Percentiles rank a stretch among this genome's conserved stretches.
phyloP scores from a whole-genome alignment of 2,113 vertebrate genomes.

The Theristicus caerulescens region DNA sequence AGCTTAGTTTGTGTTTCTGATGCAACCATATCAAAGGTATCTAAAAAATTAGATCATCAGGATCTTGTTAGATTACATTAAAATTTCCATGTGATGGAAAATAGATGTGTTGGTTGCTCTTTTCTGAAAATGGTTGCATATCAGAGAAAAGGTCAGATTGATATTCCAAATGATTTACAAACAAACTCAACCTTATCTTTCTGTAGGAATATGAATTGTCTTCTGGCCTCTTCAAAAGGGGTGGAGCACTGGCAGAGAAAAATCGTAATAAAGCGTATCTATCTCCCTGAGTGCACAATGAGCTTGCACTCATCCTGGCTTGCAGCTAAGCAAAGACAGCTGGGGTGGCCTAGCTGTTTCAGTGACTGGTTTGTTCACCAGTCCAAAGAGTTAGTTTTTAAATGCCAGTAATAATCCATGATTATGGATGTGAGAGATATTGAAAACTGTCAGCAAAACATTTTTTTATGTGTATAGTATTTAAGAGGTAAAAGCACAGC shows the following conservation, averaged over 20 bases:
- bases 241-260: not conserved
- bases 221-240: not conserved
- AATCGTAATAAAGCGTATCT: not conserved
- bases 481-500: conserved; percentile 21
- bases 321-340: not conserved
- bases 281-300: not conserved
- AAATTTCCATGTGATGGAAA: not conserved
- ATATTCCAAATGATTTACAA: not conserved
- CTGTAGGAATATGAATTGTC: conserved; percentile 13
- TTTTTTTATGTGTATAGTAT: not conserved
- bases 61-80: not conserved
- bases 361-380: not conserved
- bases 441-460: not conserved
- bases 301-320: not conserved
- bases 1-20: not conserved
- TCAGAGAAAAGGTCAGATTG: not conserved
- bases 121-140: not conserved
- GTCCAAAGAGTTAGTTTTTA: not conserved
- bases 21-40: not conserved
- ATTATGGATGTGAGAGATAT: not conserved
- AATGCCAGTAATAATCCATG: not conserved
- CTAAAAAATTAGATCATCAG: not conserved
- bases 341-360: not conserved
- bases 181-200: not conserved
- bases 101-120: not conserved